Conservation (phyloP, 2,888 invertebrate species). For the Mythimna ferrago region DNA sequence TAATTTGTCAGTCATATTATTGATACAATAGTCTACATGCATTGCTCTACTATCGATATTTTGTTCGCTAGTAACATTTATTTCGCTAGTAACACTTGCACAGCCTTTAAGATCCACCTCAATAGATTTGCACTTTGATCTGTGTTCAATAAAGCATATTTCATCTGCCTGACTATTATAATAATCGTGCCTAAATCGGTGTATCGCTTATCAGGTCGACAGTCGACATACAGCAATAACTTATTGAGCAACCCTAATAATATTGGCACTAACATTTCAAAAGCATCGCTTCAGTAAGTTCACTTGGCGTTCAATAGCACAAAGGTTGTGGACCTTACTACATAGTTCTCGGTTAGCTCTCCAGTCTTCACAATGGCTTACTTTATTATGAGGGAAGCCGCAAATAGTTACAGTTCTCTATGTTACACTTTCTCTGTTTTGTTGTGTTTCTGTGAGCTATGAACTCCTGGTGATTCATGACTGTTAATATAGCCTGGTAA, state of each 20-base stretch:
- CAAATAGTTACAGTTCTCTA: conserved; percentile 43
- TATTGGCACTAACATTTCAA: conserved; percentile 16
- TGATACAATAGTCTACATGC: too few species aligned
- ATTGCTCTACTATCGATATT: too few species aligned
- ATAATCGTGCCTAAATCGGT: conserved; percentile 4
- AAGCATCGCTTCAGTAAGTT: conserved; percentile 16
- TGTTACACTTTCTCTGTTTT: conserved; percentile 60
- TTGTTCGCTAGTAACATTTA: too few species aligned
- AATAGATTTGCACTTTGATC: background rate
- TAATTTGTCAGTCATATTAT: too few species aligned
- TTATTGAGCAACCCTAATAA: conserved; percentile 24
- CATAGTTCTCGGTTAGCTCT: conserved; percentile 34
- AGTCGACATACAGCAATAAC: background rate
- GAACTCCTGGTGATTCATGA: conserved; percentile 22
- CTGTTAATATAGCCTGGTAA: conserved; percentile 1
- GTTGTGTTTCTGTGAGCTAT: conserved; percentile 39
- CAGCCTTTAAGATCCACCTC: too few species aligned
- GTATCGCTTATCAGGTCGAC: background rate
- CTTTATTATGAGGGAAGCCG: conserved; percentile 44
- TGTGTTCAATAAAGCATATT: background rate
- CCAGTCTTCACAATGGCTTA: conserved; percentile 46
- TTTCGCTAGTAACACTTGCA: too few species aligned
- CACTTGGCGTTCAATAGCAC: conserved; percentile 22
- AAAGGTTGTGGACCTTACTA: conserved; percentile 50
- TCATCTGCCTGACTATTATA: background rate